Conservation (phyloP, 1,140 invertebrate species). For the Wiebesia pumilae region DNA sequence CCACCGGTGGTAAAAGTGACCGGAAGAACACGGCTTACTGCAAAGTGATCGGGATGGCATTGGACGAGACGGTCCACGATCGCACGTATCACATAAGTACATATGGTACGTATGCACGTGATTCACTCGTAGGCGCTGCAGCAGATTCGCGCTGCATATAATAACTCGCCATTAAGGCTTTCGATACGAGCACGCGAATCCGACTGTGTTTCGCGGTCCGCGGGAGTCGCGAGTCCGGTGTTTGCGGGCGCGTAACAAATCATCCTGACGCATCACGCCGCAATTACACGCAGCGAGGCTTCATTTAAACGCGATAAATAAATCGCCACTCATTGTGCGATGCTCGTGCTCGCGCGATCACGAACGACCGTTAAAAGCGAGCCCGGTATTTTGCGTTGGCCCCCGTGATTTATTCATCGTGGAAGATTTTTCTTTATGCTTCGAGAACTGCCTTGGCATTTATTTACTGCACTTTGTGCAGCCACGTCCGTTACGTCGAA, state of each 20-base stretch:
- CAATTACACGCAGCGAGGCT: constrained; percentile 72
- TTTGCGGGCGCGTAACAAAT: constrained; percentile 67
- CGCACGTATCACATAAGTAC: background rate
- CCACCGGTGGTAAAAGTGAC: background rate
- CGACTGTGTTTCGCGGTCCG: constrained; percentile 57
- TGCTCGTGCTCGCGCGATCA: background rate
- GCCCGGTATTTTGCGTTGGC: background rate
- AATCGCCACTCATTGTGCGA: constrained; percentile 67
- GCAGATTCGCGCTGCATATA: constrained; percentile 40
- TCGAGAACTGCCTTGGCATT: constrained; percentile 13
- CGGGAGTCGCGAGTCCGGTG: constrained; percentile 58
- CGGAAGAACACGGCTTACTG: background rate
- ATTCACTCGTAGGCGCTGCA: constrained; percentile 43
- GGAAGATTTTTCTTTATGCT: constrained; percentile 1
- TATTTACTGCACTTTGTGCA: constrained; percentile 17
- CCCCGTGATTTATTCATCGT: constrained; percentile 28
- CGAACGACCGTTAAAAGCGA: background rate
- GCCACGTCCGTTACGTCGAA: background rate
- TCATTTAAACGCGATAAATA: constrained; percentile 75
- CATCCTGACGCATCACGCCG: constrained; percentile 72
- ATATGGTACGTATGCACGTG: constrained; percentile 34
- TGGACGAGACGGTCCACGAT: background rate
- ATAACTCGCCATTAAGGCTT: constrained; percentile 64
- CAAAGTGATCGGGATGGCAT: constrained; percentile 4
- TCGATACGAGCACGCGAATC: constrained; percentile 49